A percentile compares a stretch with the other conserved stretches of the same genome.
Conservation (phyloP, 2,113 vertebrate species). For the Nestor notabilis region DNA sequence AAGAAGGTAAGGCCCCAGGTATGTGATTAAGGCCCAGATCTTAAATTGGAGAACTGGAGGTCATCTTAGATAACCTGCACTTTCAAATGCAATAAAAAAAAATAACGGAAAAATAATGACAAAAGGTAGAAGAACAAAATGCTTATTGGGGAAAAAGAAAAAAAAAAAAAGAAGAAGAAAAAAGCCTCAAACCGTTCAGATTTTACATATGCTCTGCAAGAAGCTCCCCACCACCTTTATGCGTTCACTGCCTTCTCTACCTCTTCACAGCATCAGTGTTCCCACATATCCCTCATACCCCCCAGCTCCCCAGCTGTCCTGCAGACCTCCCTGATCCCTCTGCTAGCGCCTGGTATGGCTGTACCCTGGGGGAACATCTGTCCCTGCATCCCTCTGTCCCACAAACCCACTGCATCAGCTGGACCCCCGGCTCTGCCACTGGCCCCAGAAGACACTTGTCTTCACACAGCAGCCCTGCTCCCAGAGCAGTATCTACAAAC, state of each 20-base stretch:
- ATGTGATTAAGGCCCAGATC: neutral
- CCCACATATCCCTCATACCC: accelerated
- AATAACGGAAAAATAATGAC: neutral
- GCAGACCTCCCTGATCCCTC: neutral
- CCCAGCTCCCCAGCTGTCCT: neutral
- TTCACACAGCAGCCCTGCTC: neutral
- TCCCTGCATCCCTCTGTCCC: neutral
- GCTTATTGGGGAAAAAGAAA: neutral
- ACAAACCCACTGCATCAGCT: neutral
- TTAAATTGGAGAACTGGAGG: neutral
- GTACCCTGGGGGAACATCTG: accelerated
- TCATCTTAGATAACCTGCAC: neutral
- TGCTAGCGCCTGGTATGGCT: neutral
- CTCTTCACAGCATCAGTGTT: neutral
- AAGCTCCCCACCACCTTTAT: accelerated
- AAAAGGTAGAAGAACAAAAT: neutral
- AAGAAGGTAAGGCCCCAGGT: neutral
- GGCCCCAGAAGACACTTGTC: neutral
- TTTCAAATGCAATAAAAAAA: neutral
- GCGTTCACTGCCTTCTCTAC: neutral
- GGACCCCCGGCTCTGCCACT: neutral
- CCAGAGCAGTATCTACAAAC: neutral
- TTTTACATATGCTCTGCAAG: neutral
- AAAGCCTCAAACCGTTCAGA: neutral
- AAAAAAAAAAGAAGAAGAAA: neutral